phyloP scores from a whole-genome alignment of 2,113 vertebrate genomes.

The Myotis brandtii region DNA sequence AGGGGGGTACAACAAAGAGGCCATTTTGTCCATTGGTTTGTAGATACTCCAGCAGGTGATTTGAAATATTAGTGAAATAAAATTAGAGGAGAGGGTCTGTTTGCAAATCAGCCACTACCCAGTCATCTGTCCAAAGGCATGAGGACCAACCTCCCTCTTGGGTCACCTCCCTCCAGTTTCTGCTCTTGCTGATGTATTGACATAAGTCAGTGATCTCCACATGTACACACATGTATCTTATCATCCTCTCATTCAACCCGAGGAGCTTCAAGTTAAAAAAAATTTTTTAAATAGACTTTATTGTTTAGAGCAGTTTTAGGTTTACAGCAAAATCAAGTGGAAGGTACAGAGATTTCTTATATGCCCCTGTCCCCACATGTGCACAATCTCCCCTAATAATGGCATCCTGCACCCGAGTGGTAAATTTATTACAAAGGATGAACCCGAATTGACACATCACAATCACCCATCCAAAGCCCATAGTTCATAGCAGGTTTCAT shows the following conservation, averaged over 20 bases:
- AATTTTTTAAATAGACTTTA: neutral
- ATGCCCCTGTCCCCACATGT: neutral
- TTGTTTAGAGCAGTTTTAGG: neutral
- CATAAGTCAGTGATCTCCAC: too few species aligned
- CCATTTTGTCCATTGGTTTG: constrained; percentile 61
- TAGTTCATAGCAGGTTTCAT: neutral
- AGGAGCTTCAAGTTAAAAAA: neutral
- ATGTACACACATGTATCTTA: neutral
- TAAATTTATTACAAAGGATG: neutral
- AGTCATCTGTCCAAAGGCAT: neutral
- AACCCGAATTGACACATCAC: neutral
- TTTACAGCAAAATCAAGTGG: neutral
- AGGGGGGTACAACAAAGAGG: constrained; percentile 59
- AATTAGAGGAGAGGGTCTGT: constrained; percentile 37
- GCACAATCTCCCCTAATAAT: neutral
- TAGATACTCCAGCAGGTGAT: constrained; percentile 40
- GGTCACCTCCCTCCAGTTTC: neutral
- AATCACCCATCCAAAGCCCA: neutral
- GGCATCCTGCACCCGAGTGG: neutral
- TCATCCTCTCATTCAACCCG: neutral
- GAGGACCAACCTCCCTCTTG: neutral
- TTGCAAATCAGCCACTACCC: constrained; percentile 9
- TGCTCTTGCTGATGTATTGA: neutral
- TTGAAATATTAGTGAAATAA: constrained; percentile 62
- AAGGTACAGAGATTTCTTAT: neutral